Percentiles rank a stretch among this genome's conserved stretches.
Conservation (phyloP, 2,888 invertebrate species). For the Drosophila rellima region DNA sequence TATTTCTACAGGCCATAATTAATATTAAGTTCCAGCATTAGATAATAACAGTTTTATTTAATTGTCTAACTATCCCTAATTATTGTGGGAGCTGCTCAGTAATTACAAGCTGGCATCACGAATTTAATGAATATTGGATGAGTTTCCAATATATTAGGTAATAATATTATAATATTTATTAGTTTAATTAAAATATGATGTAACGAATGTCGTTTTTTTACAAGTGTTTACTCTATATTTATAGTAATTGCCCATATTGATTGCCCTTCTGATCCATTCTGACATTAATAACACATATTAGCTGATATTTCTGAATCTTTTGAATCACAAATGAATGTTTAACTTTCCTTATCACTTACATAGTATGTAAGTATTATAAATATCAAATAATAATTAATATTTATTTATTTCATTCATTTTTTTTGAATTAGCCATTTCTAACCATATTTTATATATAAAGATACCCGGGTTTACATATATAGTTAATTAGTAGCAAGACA, state of each 20-base stretch:
- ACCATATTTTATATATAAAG: background rate
- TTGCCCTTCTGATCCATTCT: background rate
- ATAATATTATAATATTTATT: background rate
- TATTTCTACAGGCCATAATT: background rate
- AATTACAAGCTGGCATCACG: background rate
- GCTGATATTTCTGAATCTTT: background rate
- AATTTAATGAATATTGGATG: background rate
- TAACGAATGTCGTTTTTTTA: background rate
- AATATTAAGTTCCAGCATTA: background rate
- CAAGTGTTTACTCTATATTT: background rate
- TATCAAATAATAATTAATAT: background rate
- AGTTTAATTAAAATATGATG: background rate
- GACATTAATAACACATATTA: conserved; percentile 1
- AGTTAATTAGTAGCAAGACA: too few species aligned
- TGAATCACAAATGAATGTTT: background rate
- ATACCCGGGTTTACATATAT: background rate
- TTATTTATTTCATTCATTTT: background rate
- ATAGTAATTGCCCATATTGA: background rate
- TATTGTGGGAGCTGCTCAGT: background rate
- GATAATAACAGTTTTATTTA: background rate
- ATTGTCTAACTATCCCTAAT: background rate
- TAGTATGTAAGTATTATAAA: background rate
- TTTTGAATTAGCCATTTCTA: background rate
- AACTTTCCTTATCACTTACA: background rate
- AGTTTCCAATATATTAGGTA: background rate